A percentile compares a stretch with the other conserved stretches of the same genome.
These are phyloP conservation scores for Pollenia labialis DNA, from an alignment of 2,888 invertebrate genomes.

Conservation along the genomic window DNA sequence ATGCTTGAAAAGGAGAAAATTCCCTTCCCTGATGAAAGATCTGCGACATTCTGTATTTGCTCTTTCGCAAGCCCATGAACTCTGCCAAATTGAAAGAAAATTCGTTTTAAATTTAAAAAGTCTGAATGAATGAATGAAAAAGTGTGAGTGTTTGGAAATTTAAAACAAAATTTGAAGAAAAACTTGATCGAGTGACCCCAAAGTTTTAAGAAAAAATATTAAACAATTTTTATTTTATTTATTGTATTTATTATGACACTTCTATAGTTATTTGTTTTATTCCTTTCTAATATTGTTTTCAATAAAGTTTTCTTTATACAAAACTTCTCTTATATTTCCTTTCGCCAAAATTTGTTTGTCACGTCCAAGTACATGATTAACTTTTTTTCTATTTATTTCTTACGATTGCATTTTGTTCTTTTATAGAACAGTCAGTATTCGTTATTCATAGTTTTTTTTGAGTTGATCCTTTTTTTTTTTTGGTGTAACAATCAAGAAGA, in stretches of 20 bases:
- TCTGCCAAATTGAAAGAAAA: no score
- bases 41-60: no score
- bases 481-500: slow-evolving; percentile 37
- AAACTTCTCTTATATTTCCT: background rate
- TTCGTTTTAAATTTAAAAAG: no score
- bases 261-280: slow-evolving; percentile 25
- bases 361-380: slow-evolving; percentile 55
- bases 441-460: slow-evolving; percentile 12
- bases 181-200: no score
- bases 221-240: background rate
- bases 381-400: slow-evolving; percentile 33
- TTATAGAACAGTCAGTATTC: slow-evolving; percentile 14
- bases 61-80: no score
- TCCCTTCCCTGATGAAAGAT: no score
- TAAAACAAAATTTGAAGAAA: no score
- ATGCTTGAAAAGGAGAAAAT: no score
- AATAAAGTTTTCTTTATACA: slow-evolving; percentile 6
- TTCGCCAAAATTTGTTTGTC: slow-evolving; percentile 42
- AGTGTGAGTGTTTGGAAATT: no score
- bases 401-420: slow-evolving; percentile 23
- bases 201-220: no score
- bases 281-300: slow-evolving; percentile 13
- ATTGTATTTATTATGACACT: slow-evolving; percentile 17
- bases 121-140: no score
- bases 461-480: background rate